A percentile compares a stretch with the other conserved stretches of the same genome.
These are phyloP conservation scores for Lethrus apterus DNA, from an alignment of 1,140 invertebrate genomes.

Conservation along the genomic window DNA sequence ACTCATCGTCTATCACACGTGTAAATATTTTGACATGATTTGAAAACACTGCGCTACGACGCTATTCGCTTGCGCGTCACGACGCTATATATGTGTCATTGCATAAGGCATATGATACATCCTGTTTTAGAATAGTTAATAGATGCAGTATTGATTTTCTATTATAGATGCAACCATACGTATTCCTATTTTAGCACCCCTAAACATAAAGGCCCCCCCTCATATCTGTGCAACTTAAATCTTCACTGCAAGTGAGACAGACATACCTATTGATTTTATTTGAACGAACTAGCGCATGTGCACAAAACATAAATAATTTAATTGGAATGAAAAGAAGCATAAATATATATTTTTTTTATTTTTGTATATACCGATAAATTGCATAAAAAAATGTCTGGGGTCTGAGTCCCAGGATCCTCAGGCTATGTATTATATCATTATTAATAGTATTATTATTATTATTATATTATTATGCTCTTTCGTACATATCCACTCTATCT, in stretches of 20 bases:
- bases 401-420: too few species aligned
- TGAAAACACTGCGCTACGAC: slow-evolving; percentile 4
- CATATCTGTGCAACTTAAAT: background rate
- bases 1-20: background rate
- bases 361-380: too few species aligned
- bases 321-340: too few species aligned
- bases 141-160: slow-evolving; percentile 13
- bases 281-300: background rate
- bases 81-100: background rate
- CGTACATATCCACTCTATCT: too few species aligned
- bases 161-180: slow-evolving; percentile 3
- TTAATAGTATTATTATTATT: too few species aligned
- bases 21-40: background rate
- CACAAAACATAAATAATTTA: too few species aligned
- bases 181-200: slow-evolving; percentile 10
- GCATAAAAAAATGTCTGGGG: too few species aligned
- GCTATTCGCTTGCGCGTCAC: slow-evolving; percentile 2
- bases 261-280: slow-evolving; percentile 8
- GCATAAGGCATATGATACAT: background rate
- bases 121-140: background rate
- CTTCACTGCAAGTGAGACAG: background rate
- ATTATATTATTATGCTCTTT: too few species aligned
- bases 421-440: too few species aligned
- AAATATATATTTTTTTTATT: too few species aligned
- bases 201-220: slow-evolving; percentile 10